Conservation (phyloP, 2,113 vertebrate species). For the Panthera tigris region DNA sequence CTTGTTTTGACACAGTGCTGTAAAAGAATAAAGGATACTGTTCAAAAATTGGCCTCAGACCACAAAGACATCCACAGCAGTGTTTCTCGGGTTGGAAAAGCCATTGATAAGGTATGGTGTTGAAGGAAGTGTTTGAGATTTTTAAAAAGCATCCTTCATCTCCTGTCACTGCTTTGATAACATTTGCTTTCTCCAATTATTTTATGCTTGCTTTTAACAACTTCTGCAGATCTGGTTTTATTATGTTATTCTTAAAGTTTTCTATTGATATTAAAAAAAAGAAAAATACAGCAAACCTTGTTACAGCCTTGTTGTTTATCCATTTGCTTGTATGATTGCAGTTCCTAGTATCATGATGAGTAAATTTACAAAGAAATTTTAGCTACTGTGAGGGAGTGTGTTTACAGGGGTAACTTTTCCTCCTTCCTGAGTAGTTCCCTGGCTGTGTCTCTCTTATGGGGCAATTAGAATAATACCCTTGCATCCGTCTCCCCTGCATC, state of each 20-base stretch:
- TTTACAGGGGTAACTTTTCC: constrained; percentile 33
- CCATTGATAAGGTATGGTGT: constrained; percentile 90
- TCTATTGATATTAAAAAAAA: constrained; percentile 25
- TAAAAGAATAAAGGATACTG: constrained; percentile 92
- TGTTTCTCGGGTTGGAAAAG: constrained; percentile 91
- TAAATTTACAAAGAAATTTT: background rate
- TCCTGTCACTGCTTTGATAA: background rate
- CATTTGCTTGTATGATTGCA: background rate
- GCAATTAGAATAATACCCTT: background rate
- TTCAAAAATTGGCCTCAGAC: constrained; percentile 91
- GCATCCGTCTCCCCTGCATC: background rate
- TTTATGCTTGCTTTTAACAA: constrained; percentile 43
- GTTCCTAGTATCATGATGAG: background rate
- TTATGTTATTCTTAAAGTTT: background rate
- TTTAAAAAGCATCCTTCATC: background rate
- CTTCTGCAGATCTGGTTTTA: background rate
- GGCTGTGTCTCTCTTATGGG: background rate
- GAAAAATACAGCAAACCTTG: background rate
- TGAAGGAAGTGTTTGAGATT: background rate
- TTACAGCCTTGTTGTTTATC: background rate
- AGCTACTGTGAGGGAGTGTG: background rate
- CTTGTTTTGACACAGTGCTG: constrained; percentile 92
- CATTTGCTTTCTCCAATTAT: background rate
- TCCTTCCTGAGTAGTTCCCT: background rate
- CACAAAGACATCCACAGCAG: constrained; percentile 94